These are phyloP conservation scores for Ectemnius lituratus DNA, from an alignment of 2,888 invertebrate species.

Conservation along the genomic window DNA sequence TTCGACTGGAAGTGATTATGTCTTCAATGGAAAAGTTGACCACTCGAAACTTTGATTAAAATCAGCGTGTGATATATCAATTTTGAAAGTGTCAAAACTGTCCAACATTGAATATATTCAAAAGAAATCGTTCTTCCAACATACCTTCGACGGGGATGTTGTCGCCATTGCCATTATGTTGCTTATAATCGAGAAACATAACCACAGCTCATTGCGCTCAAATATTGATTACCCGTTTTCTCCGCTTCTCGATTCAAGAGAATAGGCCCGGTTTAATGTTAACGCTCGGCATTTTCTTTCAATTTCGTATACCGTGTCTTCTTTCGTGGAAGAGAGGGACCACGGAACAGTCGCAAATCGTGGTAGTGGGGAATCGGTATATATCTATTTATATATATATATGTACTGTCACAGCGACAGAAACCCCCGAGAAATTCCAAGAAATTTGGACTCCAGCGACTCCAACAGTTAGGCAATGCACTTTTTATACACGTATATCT, in stretches of 20 bases:
- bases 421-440: too few species aligned
- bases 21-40: too few species aligned
- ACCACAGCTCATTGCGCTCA: constrained; percentile 65
- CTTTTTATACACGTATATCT: too few species aligned
- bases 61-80: not conserved
- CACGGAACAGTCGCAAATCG: constrained; percentile 19
- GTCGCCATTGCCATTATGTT: constrained; percentile 84
- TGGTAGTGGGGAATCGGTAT: constrained; percentile 8
- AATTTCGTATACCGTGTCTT: constrained; percentile 20
- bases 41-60: too few species aligned
- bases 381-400: not conserved
- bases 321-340: constrained; percentile 14
- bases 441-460: too few species aligned
- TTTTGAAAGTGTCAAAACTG: not conserved
- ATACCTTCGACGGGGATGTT: constrained; percentile 87
- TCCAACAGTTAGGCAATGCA: too few species aligned
- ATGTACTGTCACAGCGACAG: too few species aligned
- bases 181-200: constrained; percentile 72
- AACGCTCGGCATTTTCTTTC: constrained; percentile 24
- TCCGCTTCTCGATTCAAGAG: constrained; percentile 18
- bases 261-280: constrained; percentile 11
- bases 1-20: too few species aligned
- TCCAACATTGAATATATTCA: not conserved
- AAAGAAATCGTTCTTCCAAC: constrained; percentile 63
- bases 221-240: constrained; percentile 38